Evolutionary conservation across 2,113 vertebrate genomes (phyloP).

Genomic region (Recurvirostra avosetta): DNA sequence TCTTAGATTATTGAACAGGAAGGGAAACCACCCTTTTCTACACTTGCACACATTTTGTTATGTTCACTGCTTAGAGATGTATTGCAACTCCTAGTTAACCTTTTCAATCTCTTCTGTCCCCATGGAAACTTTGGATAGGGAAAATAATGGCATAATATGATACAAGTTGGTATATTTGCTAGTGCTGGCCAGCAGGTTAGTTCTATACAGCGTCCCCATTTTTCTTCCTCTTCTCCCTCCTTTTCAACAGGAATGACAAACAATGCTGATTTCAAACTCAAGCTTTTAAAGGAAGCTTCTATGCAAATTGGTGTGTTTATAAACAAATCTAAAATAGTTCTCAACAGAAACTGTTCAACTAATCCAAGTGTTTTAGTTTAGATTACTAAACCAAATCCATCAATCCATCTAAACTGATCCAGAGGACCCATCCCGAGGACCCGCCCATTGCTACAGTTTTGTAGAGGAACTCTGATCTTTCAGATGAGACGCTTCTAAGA

Average conservation of each 20-base stretch:
- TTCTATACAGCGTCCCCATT: not conserved
- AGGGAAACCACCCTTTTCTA: not conserved
- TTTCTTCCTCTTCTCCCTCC: not conserved
- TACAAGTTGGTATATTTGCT: not conserved
- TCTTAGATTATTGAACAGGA: not conserved
- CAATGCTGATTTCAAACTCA: not conserved
- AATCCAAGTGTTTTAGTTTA: not conserved
- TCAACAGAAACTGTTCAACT: not conserved
- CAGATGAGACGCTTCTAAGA: not conserved
- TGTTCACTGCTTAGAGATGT: not conserved
- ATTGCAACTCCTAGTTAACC: not conserved
- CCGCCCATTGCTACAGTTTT: not conserved
- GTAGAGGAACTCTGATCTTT: not conserved
- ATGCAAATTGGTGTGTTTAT: not conserved
- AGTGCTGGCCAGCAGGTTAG: not conserved
- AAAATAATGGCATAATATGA: not conserved
- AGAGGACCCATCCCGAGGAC: not conserved
- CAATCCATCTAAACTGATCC: not conserved
- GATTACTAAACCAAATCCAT: not conserved
- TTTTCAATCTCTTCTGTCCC: not conserved
- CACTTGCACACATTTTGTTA: not conserved
- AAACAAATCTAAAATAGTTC: not conserved
- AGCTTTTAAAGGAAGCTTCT: not conserved
- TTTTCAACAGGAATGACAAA: not conserved
- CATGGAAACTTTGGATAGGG: not conserved